Conservation (phyloP, 2,888 invertebrate genomes). For the Drosophila bunnanda region DNA sequence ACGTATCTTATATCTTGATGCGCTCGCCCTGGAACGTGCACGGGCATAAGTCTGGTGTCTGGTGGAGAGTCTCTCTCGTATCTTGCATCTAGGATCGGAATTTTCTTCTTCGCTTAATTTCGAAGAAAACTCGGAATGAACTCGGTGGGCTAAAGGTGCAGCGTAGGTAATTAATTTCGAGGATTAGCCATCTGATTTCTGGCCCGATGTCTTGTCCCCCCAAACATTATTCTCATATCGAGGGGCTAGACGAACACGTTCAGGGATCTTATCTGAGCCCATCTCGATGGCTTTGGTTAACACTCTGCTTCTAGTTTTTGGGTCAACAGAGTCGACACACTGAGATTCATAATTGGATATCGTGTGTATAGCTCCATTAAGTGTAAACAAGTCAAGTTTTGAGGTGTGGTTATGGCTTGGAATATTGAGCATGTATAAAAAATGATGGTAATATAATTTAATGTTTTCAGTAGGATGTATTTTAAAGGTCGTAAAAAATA, state of each 20-base stretch:
- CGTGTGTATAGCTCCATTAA: constrained; percentile 15
- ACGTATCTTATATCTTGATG: constrained; percentile 66
- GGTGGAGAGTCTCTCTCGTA: constrained; percentile 41
- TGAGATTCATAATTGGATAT: constrained; percentile 56
- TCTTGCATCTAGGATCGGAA: constrained; percentile 56
- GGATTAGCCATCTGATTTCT: constrained; percentile 65
- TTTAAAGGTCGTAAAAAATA: background rate
- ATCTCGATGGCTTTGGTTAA: constrained; percentile 49
- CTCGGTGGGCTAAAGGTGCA: constrained; percentile 31
- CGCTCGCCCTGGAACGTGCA: constrained; percentile 65
- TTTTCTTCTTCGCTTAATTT: constrained; percentile 33
- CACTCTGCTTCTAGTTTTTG: constrained; percentile 49
- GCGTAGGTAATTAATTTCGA: constrained; percentile 70
- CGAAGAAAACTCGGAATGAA: constrained; percentile 27
- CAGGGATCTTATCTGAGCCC: constrained; percentile 36
- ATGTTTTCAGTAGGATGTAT: background rate
- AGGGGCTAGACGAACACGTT: constrained; percentile 50
- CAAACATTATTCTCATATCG: constrained; percentile 47
- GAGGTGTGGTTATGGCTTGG: background rate
- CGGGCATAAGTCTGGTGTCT: constrained; percentile 57
- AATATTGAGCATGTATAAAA: background rate
- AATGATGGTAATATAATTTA: background rate
- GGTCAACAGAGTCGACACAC: constrained; percentile 55
- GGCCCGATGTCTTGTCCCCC: constrained; percentile 33
- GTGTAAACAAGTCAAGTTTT: constrained; percentile 9